Base-by-base conservation (phyloP, 2,113 vertebrate genomes). In the Sylvietta virens region DNA sequence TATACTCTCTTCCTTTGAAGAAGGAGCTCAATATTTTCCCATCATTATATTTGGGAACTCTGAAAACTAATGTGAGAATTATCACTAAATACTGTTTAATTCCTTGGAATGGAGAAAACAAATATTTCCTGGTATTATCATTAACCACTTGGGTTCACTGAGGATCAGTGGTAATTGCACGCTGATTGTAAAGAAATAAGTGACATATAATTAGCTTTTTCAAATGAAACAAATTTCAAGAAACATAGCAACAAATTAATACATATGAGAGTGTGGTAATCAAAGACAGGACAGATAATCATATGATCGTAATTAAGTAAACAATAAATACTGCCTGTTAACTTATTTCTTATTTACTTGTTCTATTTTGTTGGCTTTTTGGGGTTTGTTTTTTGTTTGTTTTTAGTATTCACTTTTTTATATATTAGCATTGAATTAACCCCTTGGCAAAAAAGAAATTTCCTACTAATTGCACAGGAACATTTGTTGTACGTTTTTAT, bases 141-240 rank as follows among this genome's bases (percentile, higher is more conserved):
- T 95, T 89, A 95, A 51, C 33, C 8, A 83, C n/a, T 78, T 4
- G 4, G 4, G 22, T 93, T 96, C 66, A 90, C 26, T 83, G 24
- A 90, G 37, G 81, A 91, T 96, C 65, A 83, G 35, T 90, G 70
- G 18, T 94, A 83, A 96, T 77, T 94, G 67, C 64, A 45, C 50
- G 93, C 6, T 6, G 10, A 95, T 24, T 93, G 45, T 94, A 96
- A 94, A 78, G 62, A 97, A 97, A 86, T 77, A 62, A 95, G 44
- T 65, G 81, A 14, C 27, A 81, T 5, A 3, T 66, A 95, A 97
- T 94, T 92, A 93, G 11, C 9, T 94, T 93, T 89, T 86, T 73
- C 57, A 96, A 93, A 95, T 94, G 93, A 97, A 95, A 77, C 48
- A 85, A 95, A 94, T 94, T 95, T 85, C 72, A 91, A 94, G 39